Evolutionary conservation across 2,888 invertebrate species (phyloP).

Genomic region (Ichneumoninae sp.): DNA sequence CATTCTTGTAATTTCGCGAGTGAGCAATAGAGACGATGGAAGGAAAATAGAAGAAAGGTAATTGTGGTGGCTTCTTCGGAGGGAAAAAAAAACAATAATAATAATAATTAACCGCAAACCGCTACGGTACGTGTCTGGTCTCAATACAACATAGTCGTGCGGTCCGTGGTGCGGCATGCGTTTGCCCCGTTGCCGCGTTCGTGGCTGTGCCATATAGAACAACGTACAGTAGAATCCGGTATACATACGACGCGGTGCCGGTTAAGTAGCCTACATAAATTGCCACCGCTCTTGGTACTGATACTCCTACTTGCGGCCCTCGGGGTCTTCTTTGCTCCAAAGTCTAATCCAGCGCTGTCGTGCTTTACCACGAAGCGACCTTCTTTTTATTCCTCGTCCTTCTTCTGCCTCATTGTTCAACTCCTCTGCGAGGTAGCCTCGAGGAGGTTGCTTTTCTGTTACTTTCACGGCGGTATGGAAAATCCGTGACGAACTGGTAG

Average conservation of each 20-base stretch:
- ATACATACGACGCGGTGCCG: conserved; percentile 23
- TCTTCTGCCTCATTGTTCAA: conserved; percentile 35
- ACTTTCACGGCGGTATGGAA: conserved; percentile 52
- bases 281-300: conserved; percentile 59
- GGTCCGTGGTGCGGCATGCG: conserved; percentile 66
- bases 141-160: conserved; percentile 40
- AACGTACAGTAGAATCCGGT: conserved; percentile 30
- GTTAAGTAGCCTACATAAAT: conserved; percentile 76
- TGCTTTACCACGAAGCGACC: conserved; percentile 48
- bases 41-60: conserved; percentile 36
- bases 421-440: conserved; percentile 39
- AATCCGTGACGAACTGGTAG: conserved; percentile 52
- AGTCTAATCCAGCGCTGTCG: conserved; percentile 57
- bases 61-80: conserved; percentile 13
- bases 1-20: background rate
- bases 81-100: conserved; percentile 70
- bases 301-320: conserved; percentile 23
- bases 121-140: conserved; percentile 46
- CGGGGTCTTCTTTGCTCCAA: conserved; percentile 46
- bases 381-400: conserved; percentile 35
- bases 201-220: conserved; percentile 19
- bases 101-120: conserved; percentile 74
- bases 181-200: conserved; percentile 64
- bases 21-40: conserved; percentile 7
- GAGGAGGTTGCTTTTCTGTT: conserved; percentile 29